Evolutionary conservation across 2,797 vertebrate species (phyloP), one percentile per base, ranked within the genome.

Genomic region (Enteromius afrohamiltoni): DNA sequence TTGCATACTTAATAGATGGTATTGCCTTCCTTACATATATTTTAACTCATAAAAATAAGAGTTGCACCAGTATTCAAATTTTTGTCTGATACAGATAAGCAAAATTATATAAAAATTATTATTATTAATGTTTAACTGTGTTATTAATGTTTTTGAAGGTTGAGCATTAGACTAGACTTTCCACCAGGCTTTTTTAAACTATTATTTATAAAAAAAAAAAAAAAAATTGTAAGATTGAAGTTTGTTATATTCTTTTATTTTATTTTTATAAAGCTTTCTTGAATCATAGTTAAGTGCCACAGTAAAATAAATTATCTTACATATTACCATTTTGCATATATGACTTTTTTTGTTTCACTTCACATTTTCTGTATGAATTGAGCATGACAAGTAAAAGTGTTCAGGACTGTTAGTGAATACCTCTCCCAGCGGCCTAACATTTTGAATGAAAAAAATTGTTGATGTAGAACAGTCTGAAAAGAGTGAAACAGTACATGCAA

Each of bases 401-500:
- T 31, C 29, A 51, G 9, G 21, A 34, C 26, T 45, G 13, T 45
- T 47, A 45, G 2, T 14, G 13, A 14, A n/a, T 23, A 42, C 4
- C 40, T 26, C 11, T 10, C 1, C 14, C 58, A 62, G 1, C n/a
- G 16, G 42, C 67, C 37, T 49, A 49, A 49, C 8, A 1, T 17
- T 31, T 64, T 64, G 7, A 58, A 49, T 64, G n/a, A 45, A 5
- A 4, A 9, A 26, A 58, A 31, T 29, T 45, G 26, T 65, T 78
- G 77, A 53, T 75, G 71, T 78, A 19, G n/a, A 51, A 42, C 47
- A 53, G 34, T 83, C 51, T 77, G 40, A 37, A 77, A 42, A 76
- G 55, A 16, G 13, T 67, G 47, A 58, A 55, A 67, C 47, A 76
- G 37, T 67, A 55, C 62, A 83, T 86, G 83, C 77, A 53, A 76